These are phyloP conservation scores for Pterocles burchelli DNA, from an alignment of 2,113 vertebrate species.

Conservation along the genomic window DNA sequence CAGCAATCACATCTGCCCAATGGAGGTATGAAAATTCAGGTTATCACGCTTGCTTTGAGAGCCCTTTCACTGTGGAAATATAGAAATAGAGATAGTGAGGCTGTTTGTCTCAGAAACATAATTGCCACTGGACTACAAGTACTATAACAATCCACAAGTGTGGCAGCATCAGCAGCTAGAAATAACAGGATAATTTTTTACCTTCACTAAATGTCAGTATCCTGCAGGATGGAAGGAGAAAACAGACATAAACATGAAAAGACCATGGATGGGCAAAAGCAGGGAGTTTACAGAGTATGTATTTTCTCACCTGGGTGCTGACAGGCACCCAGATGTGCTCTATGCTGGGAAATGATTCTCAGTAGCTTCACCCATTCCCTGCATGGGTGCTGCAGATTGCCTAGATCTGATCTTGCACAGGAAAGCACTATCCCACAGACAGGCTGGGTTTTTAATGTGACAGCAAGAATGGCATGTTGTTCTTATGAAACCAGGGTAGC, in stretches of 20 bases:
- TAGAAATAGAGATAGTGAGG: background rate
- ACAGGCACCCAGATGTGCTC: background rate
- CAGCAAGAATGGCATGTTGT: accelerated
- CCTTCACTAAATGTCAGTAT: background rate
- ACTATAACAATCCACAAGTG: background rate
- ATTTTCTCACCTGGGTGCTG: accelerated
- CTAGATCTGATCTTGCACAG: background rate
- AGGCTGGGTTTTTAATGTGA: background rate
- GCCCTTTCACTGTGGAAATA: background rate
- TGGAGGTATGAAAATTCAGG: background rate
- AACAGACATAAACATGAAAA: background rate
- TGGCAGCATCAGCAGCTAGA: background rate
- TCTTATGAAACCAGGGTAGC: background rate
- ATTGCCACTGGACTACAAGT: background rate
- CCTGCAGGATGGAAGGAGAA: background rate
- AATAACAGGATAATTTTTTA: background rate
- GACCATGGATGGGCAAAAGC: accelerated
- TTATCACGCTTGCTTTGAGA: background rate
- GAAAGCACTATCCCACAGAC: background rate
- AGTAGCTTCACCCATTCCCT: background rate
- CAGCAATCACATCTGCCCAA: background rate
- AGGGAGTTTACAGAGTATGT: background rate
- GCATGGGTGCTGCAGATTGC: accelerated
- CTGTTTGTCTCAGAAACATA: background rate
- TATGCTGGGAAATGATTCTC: background rate